Base-by-base conservation (phyloP, 2,888 invertebrate genomes). In the Erannis defoliaria region DNA sequence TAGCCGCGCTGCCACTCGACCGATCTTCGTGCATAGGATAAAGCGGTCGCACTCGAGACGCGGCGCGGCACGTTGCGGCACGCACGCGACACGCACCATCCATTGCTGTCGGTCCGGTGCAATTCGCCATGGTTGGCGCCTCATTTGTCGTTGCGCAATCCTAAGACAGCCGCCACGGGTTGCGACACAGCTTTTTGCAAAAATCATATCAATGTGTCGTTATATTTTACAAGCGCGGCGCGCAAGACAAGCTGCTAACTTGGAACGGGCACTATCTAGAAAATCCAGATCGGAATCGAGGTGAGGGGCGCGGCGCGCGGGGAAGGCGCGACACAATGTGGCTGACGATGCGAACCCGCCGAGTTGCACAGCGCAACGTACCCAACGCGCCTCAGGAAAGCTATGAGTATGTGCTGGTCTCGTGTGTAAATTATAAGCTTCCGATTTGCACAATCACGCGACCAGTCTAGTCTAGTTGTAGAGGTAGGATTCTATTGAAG, bases 1-100 rank as follows among this genome's bases (percentile, higher is more conserved):
- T 37, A 62, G 55, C 55, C 62, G 54, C 59, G 53, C 60, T 58
- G 66, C 48, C 62, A 55, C 45, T 61, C 66, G 51, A 45, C 42
- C 38, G 62, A 40, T 46, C 58, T 55, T 38, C 50, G 57, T 51
- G 37, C 35, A 35, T 14, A n/a, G 31, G 48, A 38, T 57, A 35
- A 55, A 55, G 19, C 57, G 55, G 61, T 61, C 57, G 38, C 57
- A 60, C 55, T 43, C 56, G 60, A 42, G n/a, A 12, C 48, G 16
- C 46, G 23, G 16, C 21, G 9, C 38, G n/a, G 21, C 1, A 8
- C 60, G 5, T 10, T 14, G 14, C 26, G 14, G 14, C 46, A 16
- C 18, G 46, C 46, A 31, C 46, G 4, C 4, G 26, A n/a, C n/a
- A n/a, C n/a, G n/a, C n/a, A n/a, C n/a, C n/a, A 23, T 14, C 26